A percentile compares a stretch with the other conserved stretches of the same genome.
phyloP scores from a whole-genome alignment of 1,140 invertebrate genomes.

The Aporrectodea caliginosa region DNA sequence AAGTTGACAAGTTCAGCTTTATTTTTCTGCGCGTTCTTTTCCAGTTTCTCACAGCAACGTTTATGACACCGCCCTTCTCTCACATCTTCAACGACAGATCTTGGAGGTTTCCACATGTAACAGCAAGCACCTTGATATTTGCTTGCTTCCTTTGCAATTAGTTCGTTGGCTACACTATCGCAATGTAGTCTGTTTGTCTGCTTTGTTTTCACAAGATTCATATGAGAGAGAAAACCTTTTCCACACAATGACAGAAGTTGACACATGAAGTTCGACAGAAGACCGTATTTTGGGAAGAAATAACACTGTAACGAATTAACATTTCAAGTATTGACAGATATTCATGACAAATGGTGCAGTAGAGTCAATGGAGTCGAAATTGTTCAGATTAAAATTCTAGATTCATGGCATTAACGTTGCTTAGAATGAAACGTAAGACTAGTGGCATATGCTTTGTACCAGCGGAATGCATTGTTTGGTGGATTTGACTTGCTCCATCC shows the following conservation, averaged over 20 bases:
- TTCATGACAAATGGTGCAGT: background rate
- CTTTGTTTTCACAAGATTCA: background rate
- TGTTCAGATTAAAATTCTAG: background rate
- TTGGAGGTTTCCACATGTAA: background rate
- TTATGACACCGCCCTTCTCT: background rate
- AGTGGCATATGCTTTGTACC: background rate
- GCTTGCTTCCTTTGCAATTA: background rate
- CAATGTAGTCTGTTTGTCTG: background rate
- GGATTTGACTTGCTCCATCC: background rate
- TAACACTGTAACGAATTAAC: background rate
- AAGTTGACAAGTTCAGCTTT: too few relatives aligned
- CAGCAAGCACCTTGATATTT: background rate
- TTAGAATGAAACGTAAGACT: background rate
- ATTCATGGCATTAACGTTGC: background rate
- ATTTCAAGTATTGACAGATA: background rate
- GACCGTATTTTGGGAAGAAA: background rate
- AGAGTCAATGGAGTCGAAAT: background rate
- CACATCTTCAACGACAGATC: background rate
- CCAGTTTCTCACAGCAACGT: background rate
- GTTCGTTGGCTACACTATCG: background rate
- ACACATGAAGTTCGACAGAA: background rate
- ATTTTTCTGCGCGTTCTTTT: too few relatives aligned
- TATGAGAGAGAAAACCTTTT: background rate
- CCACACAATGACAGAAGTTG: background rate
- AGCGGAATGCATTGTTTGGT: background rate